phyloP scores from a whole-genome alignment of 2,797 vertebrate genomes.

The Myotis findleyi region DNA sequence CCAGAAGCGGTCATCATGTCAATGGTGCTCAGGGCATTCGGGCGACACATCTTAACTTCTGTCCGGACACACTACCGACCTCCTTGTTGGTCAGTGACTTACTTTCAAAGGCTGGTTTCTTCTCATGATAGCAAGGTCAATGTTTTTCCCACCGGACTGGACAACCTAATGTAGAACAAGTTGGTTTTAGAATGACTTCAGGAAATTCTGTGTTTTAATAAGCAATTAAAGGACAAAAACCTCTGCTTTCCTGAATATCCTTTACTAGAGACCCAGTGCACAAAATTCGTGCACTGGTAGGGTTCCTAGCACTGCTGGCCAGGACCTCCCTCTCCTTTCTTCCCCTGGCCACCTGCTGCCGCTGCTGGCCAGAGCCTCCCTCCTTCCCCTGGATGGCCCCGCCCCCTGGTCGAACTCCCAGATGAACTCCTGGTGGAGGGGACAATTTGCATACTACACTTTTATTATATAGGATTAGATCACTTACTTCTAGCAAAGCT shows the following conservation, averaged over 20 bases:
- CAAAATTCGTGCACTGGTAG: no score
- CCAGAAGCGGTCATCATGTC: conserved; percentile 69
- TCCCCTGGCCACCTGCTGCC: no score
- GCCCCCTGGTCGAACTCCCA: no score
- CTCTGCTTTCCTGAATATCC: not conserved
- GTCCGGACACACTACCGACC: conserved; percentile 46
- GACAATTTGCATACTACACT: no score
- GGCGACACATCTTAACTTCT: conserved; percentile 74
- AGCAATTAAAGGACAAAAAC: not conserved
- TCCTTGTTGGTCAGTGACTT: conserved; percentile 62
- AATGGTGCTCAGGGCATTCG: conserved; percentile 72
- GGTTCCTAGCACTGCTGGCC: no score
- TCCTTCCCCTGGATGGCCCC: no score
- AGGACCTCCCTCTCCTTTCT: no score
- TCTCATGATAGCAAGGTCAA: conserved; percentile 90
- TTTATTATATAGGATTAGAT: not conserved
- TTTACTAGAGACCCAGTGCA: not conserved
- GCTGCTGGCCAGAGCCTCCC: no score
- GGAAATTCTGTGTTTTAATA: conserved; percentile 54
- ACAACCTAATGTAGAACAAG: conserved; percentile 85
- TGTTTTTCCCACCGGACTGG: conserved; percentile 93
- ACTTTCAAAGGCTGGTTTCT: conserved; percentile 92
- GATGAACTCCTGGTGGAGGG: no score
- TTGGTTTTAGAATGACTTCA: conserved; percentile 44
- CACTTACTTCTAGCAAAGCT: conserved; percentile 92